Evolutionary conservation across 2,888 invertebrate species (phyloP).

Genomic region (Pristionchus entomophagus): DNA sequence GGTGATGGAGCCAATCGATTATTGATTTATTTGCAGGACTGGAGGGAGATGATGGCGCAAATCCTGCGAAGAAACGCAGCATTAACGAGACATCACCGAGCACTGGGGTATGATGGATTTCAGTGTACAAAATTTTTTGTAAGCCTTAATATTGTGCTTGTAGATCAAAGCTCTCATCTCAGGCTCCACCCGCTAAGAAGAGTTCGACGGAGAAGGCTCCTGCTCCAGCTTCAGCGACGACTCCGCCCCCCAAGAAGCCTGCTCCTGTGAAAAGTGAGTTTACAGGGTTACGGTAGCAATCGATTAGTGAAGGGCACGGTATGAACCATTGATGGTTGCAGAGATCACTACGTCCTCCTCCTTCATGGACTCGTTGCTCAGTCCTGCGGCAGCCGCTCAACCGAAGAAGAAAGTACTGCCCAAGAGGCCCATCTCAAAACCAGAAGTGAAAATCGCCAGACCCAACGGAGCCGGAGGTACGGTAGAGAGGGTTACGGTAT

Average conservation of each 20-base stretch:
- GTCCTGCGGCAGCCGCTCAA: not conserved
- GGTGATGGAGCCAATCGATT: not conserved
- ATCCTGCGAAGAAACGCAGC: not conserved
- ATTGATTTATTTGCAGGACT: not conserved
- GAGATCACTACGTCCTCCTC: not conserved
- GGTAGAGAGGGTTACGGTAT: constrained; percentile 18
- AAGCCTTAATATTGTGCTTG: not conserved
- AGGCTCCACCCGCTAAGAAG: constrained; percentile 37
- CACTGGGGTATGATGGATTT: not conserved
- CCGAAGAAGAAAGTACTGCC: constrained; percentile 11
- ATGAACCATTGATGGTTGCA: not conserved
- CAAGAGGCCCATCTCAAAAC: not conserved
- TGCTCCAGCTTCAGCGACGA: not conserved
- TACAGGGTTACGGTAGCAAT: not conserved
- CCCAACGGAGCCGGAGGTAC: not conserved
- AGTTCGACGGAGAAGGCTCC: constrained; percentile 35
- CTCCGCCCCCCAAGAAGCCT: constrained; percentile 14
- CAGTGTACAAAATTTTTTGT: no score
- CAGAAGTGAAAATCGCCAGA: not conserved
- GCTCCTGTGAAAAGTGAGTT: constrained; percentile 40
- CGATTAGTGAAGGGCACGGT: not conserved
- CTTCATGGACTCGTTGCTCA: constrained; percentile 42
- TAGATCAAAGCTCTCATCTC: not conserved
- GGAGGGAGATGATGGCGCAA: constrained; percentile 14
- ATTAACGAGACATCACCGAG: not conserved